A percentile compares a stretch with the other conserved stretches of the same genome.
Evolutionary conservation across 2,797 vertebrate genomes (phyloP).

Genomic region (Lemur catta): DNA sequence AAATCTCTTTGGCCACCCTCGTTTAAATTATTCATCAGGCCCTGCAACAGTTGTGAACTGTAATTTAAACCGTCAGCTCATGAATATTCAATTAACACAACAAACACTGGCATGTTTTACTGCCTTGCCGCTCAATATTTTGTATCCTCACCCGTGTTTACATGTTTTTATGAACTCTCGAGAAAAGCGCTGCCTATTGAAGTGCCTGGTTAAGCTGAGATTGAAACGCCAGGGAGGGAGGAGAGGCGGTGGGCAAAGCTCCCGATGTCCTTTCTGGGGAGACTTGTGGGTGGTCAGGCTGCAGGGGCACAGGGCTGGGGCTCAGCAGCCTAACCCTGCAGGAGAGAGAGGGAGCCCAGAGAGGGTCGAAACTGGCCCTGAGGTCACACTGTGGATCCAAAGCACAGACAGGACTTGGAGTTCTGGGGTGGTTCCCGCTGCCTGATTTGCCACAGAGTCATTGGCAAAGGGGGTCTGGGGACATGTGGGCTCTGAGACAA

Average conservation of each 20-base stretch:
- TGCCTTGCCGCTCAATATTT: constrained; percentile 82
- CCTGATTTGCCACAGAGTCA: neutral
- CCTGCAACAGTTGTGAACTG: constrained; percentile 93
- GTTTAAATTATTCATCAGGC: constrained; percentile 95
- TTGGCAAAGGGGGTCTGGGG: neutral
- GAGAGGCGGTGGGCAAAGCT: neutral
- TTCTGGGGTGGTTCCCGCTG: neutral
- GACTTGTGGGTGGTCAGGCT: neutral
- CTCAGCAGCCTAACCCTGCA: neutral
- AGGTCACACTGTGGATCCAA: neutral
- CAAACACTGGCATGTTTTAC: constrained; percentile 93
- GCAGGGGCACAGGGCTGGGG: neutral
- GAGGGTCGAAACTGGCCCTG: neutral
- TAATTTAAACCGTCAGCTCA: constrained; percentile 94
- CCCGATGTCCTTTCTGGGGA: neutral
- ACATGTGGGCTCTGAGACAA: neutral
- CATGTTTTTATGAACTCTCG: constrained; percentile 86
- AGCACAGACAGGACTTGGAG: neutral
- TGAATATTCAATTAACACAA: constrained; percentile 94
- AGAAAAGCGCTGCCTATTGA: constrained; percentile 81
- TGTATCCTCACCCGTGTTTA: constrained; percentile 83
- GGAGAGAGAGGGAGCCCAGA: neutral
- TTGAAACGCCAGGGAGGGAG: neutral
- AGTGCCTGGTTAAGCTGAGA: constrained; percentile 69
- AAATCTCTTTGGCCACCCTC: constrained; percentile 91